These are phyloP conservation scores for Asbolus verrucosus DNA, from an alignment of 1,140 invertebrate species.

Conservation along the genomic window DNA sequence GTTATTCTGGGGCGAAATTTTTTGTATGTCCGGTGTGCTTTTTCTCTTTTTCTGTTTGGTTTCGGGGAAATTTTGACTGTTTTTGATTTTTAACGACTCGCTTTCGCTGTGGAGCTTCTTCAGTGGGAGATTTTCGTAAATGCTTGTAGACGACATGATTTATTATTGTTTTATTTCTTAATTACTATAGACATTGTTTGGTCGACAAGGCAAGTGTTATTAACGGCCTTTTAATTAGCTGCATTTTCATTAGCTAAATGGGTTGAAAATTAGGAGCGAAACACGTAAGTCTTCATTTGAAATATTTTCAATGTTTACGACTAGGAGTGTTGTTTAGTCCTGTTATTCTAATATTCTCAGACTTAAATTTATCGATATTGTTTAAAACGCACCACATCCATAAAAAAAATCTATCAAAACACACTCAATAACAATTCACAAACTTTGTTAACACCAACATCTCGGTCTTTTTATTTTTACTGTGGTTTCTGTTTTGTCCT, in stretches of 20 bases:
- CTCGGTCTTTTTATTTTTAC: not conserved
- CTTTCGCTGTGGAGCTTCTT: conserved; percentile 53
- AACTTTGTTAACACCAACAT: not conserved
- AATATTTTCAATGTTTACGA: conserved; percentile 8
- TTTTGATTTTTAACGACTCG: conserved; percentile 42
- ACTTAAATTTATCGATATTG: conserved; percentile 1
- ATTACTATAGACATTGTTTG: conserved; percentile 5
- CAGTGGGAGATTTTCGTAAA: conserved; percentile 60
- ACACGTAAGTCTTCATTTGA: conserved; percentile 24
- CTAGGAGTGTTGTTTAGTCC: not conserved
- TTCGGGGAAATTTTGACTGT: conserved; percentile 53
- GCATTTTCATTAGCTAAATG: conserved; percentile 44
- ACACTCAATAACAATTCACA: conserved; percentile 1
- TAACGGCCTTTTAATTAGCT: conserved; percentile 32
- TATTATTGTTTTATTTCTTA: conserved; percentile 22
- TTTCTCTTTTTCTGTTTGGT: conserved; percentile 54
- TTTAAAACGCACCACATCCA: conserved; percentile 10
- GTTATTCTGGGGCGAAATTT: conserved; percentile 42
- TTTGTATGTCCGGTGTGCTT: conserved; percentile 53
- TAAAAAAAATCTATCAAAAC: not conserved
- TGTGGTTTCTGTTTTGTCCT: not conserved
- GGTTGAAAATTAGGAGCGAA: conserved; percentile 19
- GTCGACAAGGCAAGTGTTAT: conserved; percentile 11
- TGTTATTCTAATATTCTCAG: too few species aligned
- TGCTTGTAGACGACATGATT: conserved; percentile 38